Evolutionary conservation across 2,113 vertebrate species (phyloP), one percentile per base, ranked within the genome.

Genomic region (Protobothrops mucrosquamatus): DNA sequence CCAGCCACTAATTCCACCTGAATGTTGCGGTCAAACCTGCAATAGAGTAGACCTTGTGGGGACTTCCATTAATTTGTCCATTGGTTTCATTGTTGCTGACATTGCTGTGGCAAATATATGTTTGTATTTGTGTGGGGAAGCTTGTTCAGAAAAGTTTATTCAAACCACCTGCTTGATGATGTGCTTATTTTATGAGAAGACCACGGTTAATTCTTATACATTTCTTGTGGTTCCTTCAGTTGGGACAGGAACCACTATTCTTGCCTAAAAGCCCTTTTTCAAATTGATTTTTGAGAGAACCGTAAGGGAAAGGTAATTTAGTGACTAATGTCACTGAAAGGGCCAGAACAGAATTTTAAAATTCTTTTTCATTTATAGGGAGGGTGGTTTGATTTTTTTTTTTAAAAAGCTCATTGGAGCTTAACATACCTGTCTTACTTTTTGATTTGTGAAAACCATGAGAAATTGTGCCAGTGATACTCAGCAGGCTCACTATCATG

Each of bases 61-160:
- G 96, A 95, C 94, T 91, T 96, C 55, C 91, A 69, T 89, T n/a
- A 56, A 96, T 93, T 94, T 94, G 92, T 96, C 90, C 56, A 87
- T 48, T 95, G 94, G 93, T 94, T 94, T 61, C 95, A 88, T 94
- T 7, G 1, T 0, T n/a, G 94, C 94, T 94, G 90, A 93, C 43
- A 59, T 92, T 69, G 88, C 92, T 95, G 96, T 97, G 94, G 95
- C 95, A 48, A 15, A 87, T 69, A 59, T 92, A 87, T 88, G 6
- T 92, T 86, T 88, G 59, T 92, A 24, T 24, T 39, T 3, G 74
- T 93, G 90, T 52, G 90, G 87, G 95, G 22, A 59, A 52, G 61
- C 52, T 90, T 20, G 74, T 69, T 69, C 64, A 69, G 34, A 81
- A 81, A 81, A 8, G 18, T 22, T 29, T 81, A 92, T 95, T 64